phyloP scores from a whole-genome alignment of 2,888 invertebrate genomes.

The Eilema sororculum region DNA sequence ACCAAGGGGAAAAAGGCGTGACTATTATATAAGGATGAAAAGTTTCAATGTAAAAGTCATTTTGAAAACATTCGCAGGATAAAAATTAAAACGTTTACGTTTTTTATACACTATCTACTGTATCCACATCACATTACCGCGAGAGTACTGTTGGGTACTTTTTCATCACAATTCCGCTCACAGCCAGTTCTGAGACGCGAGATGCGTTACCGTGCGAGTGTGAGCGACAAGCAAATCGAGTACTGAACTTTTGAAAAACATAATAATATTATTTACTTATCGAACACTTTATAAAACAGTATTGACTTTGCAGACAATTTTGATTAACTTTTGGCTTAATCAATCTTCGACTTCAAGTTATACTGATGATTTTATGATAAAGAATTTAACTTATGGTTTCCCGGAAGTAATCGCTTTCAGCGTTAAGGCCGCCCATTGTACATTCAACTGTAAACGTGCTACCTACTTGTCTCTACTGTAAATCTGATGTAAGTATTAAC shows the following conservation, averaged over 20 bases:
- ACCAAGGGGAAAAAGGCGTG: too few species aligned
- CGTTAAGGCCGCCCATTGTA: too few species aligned
- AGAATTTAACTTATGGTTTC: too few species aligned
- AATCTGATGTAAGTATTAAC: too few species aligned
- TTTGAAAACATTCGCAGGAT: too few species aligned
- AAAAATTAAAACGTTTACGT: too few species aligned
- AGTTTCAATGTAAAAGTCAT: too few species aligned
- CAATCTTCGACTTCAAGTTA: not conserved
- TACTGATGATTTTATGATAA: not conserved
- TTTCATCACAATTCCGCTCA: conserved; percentile 36
- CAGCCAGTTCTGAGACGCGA: conserved; percentile 18
- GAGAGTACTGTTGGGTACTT: conserved; percentile 38
- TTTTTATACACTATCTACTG: conserved; percentile 2
- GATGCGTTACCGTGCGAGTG: conserved; percentile 8
- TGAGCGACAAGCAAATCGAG: conserved; percentile 9
- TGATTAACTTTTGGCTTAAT: conserved; percentile 1
- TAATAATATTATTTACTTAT: not conserved
- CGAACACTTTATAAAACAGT: not conserved
- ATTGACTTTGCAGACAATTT: not conserved
- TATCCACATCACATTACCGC: conserved; percentile 31
- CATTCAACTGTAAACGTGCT: too few species aligned
- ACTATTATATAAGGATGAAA: too few species aligned
- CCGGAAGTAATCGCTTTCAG: too few species aligned
- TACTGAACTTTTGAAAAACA: not conserved
- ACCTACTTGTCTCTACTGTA: too few species aligned